These are phyloP conservation scores for Frieseomelitta varia DNA, from an alignment of 1,140 invertebrate genomes.

Conservation along the genomic window DNA sequence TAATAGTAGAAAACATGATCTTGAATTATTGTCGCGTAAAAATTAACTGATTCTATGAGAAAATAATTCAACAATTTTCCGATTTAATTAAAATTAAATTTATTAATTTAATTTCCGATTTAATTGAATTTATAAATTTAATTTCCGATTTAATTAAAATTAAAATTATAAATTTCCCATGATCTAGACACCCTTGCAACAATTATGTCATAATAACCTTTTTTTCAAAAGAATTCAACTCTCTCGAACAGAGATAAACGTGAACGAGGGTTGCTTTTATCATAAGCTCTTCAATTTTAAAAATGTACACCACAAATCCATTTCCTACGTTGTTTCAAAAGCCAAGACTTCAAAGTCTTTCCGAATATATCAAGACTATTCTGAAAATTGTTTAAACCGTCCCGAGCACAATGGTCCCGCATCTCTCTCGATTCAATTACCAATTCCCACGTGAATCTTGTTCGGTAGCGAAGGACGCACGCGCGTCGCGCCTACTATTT, in stretches of 20 bases:
- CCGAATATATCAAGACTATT: too few relatives aligned
- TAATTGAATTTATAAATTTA: too few relatives aligned
- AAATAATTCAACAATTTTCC: too few relatives aligned
- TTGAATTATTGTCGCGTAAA: too few relatives aligned
- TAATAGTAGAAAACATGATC: too few relatives aligned
- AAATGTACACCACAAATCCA: neutral
- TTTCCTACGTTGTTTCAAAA: neutral
- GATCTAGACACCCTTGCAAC: neutral
- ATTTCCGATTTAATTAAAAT: too few relatives aligned
- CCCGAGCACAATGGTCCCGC: constrained; percentile 41
- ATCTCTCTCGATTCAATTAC: constrained; percentile 51
- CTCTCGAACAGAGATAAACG: neutral
- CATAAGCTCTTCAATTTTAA: neutral
- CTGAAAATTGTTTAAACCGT: neutral
- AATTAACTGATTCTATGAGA: too few relatives aligned
- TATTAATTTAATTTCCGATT: too few relatives aligned
- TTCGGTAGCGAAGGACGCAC: neutral
- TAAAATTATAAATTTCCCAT: too few relatives aligned
- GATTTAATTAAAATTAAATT: too few relatives aligned
- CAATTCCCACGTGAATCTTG: constrained; percentile 51
- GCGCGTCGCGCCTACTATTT: constrained; percentile 50
- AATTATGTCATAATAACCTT: too few relatives aligned
- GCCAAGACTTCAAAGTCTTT: neutral
- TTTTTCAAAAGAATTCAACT: neutral
- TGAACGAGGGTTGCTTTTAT: neutral